Percentiles rank a stretch among this genome's conserved stretches.
Evolutionary conservation across 2,113 vertebrate species (phyloP).

Genomic region (Onychostruthus taczanowskii): DNA sequence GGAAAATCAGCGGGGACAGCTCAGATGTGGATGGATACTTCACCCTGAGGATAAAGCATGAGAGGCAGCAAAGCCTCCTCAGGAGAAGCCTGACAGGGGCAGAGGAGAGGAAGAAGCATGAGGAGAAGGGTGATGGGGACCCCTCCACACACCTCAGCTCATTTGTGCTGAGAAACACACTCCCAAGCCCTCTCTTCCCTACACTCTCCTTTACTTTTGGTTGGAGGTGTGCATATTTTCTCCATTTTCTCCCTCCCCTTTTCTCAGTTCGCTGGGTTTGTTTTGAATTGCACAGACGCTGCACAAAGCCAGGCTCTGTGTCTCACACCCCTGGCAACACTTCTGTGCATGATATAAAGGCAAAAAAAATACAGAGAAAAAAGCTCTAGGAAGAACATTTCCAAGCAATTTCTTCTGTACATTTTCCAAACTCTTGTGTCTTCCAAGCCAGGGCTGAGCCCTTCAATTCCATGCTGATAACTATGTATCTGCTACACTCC

Average conservation of each 20-base stretch:
- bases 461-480: neutral
- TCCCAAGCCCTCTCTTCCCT: neutral
- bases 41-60: neutral
- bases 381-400: neutral
- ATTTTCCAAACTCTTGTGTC: neutral
- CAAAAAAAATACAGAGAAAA: neutral
- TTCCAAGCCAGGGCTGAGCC: neutral
- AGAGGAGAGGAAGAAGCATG: neutral
- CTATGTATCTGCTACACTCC: rapidly evolving
- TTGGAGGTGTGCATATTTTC: neutral
- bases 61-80: neutral
- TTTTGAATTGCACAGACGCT: neutral
- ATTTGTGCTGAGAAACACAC: neutral
- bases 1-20: slow-evolving; percentile 62
- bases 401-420: neutral
- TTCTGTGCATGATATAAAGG: neutral
- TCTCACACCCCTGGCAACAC: neutral
- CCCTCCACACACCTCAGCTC: neutral
- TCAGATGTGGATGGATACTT: slow-evolving; percentile 11
- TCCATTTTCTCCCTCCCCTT: neutral
- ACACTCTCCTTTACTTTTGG: neutral
- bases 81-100: neutral
- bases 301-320: neutral
- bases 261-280: neutral
- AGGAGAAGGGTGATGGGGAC: neutral